phyloP scores from a whole-genome alignment of 1,140 invertebrate species.

The Zelostemma sp. region DNA sequence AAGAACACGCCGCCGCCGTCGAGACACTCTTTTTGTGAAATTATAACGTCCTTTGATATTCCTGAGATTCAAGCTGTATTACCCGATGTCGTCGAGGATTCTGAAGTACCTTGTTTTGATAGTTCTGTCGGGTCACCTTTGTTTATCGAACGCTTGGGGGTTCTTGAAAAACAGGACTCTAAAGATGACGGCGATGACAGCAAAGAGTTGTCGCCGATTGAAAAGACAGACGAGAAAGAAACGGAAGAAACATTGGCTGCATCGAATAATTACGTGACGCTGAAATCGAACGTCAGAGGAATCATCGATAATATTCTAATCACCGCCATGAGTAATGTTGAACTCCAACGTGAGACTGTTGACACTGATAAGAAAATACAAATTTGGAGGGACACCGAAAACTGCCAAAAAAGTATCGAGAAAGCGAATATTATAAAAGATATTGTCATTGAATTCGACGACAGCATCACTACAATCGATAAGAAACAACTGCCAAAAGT shows the following conservation, averaged over 20 bases:
- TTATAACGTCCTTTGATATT: constrained; percentile 29
- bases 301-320: constrained; percentile 17
- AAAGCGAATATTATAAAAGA: constrained; percentile 42
- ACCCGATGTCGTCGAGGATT: constrained; percentile 33
- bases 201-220: constrained; percentile 7
- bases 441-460: constrained; percentile 53
- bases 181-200: not conserved
- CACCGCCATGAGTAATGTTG: constrained; percentile 24
- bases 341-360: not conserved
- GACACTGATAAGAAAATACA: constrained; percentile 44
- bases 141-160: too few relatives aligned
- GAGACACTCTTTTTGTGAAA: constrained; percentile 49
- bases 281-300: constrained; percentile 1
- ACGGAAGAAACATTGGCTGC: not conserved
- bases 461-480: constrained; percentile 20
- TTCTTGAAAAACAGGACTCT: constrained; percentile 6
- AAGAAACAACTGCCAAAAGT: constrained; percentile 21
- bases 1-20: constrained; percentile 24
- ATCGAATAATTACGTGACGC: not conserved
- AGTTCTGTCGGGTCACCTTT: not conserved
- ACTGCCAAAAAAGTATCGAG: constrained; percentile 17
- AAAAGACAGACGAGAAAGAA: not conserved
- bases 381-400: constrained; percentile 54
- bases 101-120: constrained; percentile 1
- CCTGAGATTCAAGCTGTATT: constrained; percentile 51